Base-by-base conservation (phyloP, 2,888 invertebrate genomes). In the Polia nebulosa region DNA sequence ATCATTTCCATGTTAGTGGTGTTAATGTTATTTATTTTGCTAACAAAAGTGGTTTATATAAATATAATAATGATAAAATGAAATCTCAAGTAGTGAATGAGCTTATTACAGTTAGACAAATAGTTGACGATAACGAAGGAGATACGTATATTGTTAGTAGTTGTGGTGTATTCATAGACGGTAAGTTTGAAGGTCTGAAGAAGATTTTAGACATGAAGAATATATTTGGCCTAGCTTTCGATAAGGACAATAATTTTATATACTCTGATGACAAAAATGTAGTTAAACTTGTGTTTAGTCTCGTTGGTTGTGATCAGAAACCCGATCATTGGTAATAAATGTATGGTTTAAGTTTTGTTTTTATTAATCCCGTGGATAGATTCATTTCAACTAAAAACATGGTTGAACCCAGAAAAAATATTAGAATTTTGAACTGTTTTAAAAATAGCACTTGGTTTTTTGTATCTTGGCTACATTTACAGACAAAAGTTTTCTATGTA, bases 1-100 rank as follows among this genome's bases (percentile, higher is more conserved):
- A 94, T 78, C 84, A 91, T 32, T 91, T 93, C 53, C 87, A 88
- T 64, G 85, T 92, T 0, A 85, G 86, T 0, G 76, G 70, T 22
- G 72, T 76, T 20, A 87, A 87, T 51, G 75, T 82, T 6, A 90
- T 93, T 27, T 91, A 88, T 58, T 92, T 89, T 39, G 87, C 92
- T 0, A 93, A 93, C 62, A 92, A 90, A 80, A 88, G 89, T 36
- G 93, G 92, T 0, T 69, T 92, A 3, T 94, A 86, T 73, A 89
- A 79, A 65, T 92, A 86, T 62, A 84, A 92, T 68, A 89, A 85
- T 58, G 68, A 70, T 0, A 80, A 78, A 47, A 73, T 81, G 49
- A 58, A 44, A 1, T 65, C 81, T 2, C 80, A 85, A 29, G 66
- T 82, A 0, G 52, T 94, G 0, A 90, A 83, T 66, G 91, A 92